phyloP scores from a whole-genome alignment of 2,797 vertebrate genomes.

The Phyllotis vaccarum region DNA sequence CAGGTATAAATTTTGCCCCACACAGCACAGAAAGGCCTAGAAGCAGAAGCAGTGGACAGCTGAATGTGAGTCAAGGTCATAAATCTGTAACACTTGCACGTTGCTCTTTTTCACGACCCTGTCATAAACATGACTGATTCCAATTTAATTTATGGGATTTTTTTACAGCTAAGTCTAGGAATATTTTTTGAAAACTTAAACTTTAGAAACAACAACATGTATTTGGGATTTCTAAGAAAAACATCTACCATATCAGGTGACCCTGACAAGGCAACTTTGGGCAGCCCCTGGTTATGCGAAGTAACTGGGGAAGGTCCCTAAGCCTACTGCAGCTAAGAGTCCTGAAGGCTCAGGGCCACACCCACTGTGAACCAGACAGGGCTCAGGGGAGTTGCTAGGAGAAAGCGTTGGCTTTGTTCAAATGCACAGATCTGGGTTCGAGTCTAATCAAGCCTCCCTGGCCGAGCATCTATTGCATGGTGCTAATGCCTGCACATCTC shows the following conservation, averaged over 20 bases:
- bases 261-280: background rate
- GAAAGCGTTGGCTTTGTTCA: background rate
- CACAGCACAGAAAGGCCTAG: slow-evolving; percentile 81
- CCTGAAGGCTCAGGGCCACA: background rate
- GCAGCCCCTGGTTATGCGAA: background rate
- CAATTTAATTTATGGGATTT: slow-evolving; percentile 85
- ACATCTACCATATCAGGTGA: background rate
- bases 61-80: slow-evolving; percentile 83
- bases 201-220: slow-evolving; percentile 60
- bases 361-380: rapidly evolving
- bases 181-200: slow-evolving; percentile 80
- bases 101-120: slow-evolving; percentile 81
- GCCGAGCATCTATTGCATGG: too few species aligned
- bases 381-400: background rate
- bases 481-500: background rate
- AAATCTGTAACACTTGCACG: slow-evolving; percentile 86
- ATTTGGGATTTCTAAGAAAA: slow-evolving; percentile 59
- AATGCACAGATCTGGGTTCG: background rate
- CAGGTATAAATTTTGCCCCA: slow-evolving; percentile 87
- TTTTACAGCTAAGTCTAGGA: slow-evolving; percentile 79
- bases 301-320: background rate
- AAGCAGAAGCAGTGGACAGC: slow-evolving; percentile 85
- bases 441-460: background rate
- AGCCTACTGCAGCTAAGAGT: background rate
- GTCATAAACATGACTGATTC: slow-evolving; percentile 86